These are phyloP conservation scores for Dimorphilus gyrociliatus DNA, from an alignment of 2,888 invertebrate genomes.

Conservation along the genomic window DNA sequence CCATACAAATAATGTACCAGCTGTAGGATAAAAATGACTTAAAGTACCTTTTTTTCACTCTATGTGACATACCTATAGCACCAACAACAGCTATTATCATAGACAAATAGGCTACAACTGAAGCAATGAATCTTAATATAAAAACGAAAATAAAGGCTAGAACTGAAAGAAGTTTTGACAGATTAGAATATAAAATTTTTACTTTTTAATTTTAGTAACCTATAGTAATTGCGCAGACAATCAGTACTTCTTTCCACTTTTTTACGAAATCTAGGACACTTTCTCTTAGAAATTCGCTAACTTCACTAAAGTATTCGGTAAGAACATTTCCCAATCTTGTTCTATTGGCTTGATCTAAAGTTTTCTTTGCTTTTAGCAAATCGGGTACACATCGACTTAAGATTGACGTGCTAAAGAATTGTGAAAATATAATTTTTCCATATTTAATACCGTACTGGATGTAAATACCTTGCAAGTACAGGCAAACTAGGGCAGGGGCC, in stretches of 20 bases:
- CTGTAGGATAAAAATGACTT: constrained; percentile 11
- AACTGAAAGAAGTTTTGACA: constrained; percentile 54
- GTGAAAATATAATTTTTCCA: constrained; percentile 5
- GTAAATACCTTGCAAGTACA: constrained; percentile 51
- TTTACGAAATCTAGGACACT: too few species aligned
- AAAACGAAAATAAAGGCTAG: constrained; percentile 65
- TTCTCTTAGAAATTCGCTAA: not conserved
- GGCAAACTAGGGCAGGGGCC: constrained; percentile 66
- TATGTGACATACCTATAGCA: constrained; percentile 48
- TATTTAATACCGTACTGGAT: too few species aligned
- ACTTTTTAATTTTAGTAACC: too few species aligned
- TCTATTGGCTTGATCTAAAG: too few species aligned
- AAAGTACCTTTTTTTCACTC: constrained; percentile 3
- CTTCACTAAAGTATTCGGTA: constrained; percentile 1
- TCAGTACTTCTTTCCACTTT: too few species aligned
- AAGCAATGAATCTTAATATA: constrained; percentile 64
- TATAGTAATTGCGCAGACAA: too few species aligned
- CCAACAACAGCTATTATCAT: constrained; percentile 61
- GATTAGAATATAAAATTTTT: too few species aligned
- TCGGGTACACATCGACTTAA: constrained; percentile 70
- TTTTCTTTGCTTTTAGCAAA: too few species aligned
- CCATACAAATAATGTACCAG: constrained; percentile 64
- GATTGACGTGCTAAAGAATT: constrained; percentile 49
- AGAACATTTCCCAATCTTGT: too few species aligned
- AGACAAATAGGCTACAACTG: constrained; percentile 69